Evolutionary conservation across 2,888 invertebrate genomes (phyloP), one percentile per base, ranked within the genome.

Genomic region (Ophraella communa): DNA sequence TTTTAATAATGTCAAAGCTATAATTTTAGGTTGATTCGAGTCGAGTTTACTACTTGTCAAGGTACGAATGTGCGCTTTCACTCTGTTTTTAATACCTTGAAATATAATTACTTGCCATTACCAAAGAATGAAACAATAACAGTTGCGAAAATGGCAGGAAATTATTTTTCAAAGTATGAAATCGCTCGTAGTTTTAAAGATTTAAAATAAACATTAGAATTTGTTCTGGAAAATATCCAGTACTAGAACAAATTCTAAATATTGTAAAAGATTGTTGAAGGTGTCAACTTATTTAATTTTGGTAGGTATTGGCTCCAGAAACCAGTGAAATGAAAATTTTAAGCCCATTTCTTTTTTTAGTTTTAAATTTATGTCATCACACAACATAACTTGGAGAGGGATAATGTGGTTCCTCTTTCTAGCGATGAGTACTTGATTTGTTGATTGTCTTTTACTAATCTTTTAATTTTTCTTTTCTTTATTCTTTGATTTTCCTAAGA

Each of bases 51-150:
- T n/a, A 21, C 21, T 21, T 20, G 45, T 58, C 58, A 58, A 58
- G 58, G 58, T 58, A 18, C 53, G 52, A 58, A 58, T 47, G 58
- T 58, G 23, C 53, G 52, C 64, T 64, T 64, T 64, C 64, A 64
- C 60, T 49, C 27, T n/a, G n/a, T 51, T 64, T 64, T 64, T 47
- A 62, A 33, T 39, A 56, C 64, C 64, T 64, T 64, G 64, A 60
- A 27, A 49, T 42, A 42, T 60, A 60, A 60, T 54, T 60, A 55
- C 17, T 58, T 64, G 42, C 39, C 64, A 64, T 64, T 64, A 59
- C 51, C 56, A 23, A 60, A 53, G 53, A 51, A 33, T 14, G 11
- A 42, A 60, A 60, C 59, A 60, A 60, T 55, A 64, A 60, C 55
- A 23, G 21, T 18, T 21, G 44, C 52, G 60, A 60, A 64, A 60